These are phyloP conservation scores for Onychomys arenicola DNA, from an alignment of 2,797 vertebrate genomes.

Conservation along the genomic window DNA sequence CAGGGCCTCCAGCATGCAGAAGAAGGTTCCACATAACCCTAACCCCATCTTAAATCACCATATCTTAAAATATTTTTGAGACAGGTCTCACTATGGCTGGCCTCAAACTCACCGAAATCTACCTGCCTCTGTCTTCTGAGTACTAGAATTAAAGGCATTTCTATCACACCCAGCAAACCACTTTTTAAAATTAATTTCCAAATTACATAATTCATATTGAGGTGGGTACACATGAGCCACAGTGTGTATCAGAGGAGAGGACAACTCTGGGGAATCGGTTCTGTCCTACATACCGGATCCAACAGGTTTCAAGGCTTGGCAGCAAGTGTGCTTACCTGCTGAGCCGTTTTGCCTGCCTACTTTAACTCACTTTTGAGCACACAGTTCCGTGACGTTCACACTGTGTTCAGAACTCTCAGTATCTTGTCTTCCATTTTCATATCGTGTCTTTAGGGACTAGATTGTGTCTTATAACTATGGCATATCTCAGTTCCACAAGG, in stretches of 20 bases:
- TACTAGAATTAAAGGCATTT: not conserved
- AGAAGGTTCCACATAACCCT: not conserved
- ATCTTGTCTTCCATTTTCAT: not conserved
- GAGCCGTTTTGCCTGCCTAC: not conserved
- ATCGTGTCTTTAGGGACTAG: not conserved
- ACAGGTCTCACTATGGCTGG: not conserved
- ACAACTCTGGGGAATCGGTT: not conserved
- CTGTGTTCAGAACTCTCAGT: not conserved
- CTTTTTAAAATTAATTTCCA: not conserved
- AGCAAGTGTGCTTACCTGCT: not conserved
- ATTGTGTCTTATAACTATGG: not conserved
- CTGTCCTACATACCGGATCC: not conserved
- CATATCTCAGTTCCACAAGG: not conserved
- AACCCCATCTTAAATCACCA: not conserved
- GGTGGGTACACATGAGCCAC: not conserved
- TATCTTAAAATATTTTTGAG: not conserved
- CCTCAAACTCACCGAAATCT: not conserved
- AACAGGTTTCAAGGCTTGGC: not conserved
- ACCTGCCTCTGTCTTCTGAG: not conserved
- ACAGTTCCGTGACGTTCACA: not conserved
- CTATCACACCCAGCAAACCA: not conserved
- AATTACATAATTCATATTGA: not conserved
- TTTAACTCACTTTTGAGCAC: not conserved
- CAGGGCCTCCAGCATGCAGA: not conserved
- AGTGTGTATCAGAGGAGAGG: not conserved